Evolutionary conservation across 2,797 vertebrate species (phyloP), one percentile per base, ranked within the genome.

Genomic region (Choloepus didactylus): DNA sequence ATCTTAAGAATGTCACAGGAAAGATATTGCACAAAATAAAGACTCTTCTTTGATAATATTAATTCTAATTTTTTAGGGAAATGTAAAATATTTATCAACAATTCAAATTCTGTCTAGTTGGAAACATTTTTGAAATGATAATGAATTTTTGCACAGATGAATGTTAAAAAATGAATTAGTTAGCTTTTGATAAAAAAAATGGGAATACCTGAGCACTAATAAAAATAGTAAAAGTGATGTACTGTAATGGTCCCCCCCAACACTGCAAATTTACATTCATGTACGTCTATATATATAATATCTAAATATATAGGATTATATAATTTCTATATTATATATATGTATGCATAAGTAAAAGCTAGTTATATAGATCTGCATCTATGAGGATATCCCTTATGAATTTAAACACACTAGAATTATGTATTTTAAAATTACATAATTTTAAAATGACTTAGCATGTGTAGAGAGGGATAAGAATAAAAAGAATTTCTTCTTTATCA

Each of bases 11-110:
- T 62, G 31, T 91, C 51, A 19, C 64, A 87, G 41, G 29, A 44
- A 73, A 90, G 9, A 29, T 59, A 79, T 82, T 93, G 54, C 70
- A 73, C 44, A 87, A 54, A 91, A 82, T 5, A 85, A 64, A 91
- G 87, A 2, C 25, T 29, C 23, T 31, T 79, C 80, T n/a, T 59
- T 38, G 44, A 44, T 87, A 54, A 62, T 54, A 75, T 51, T 21
- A 41, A 75, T 93, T 89, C 41, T 95, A 2, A 62, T 59, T 94
- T 92, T 72, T 93, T 76, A 85, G 44, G 35, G 27, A 27, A 60
- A 46, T 81, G 49, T 64, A 54, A 56, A 10, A 59, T 77, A 72
- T 56, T 80, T 77, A 80, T 69, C 46, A 31, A 49, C 18, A 95
- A 38, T 29, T 91, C 51, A 35, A 62, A 69, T 67, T 84, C 69